Base-by-base conservation (phyloP, 2,797 vertebrate genomes). In the Rhadinocentrus ornatus region DNA sequence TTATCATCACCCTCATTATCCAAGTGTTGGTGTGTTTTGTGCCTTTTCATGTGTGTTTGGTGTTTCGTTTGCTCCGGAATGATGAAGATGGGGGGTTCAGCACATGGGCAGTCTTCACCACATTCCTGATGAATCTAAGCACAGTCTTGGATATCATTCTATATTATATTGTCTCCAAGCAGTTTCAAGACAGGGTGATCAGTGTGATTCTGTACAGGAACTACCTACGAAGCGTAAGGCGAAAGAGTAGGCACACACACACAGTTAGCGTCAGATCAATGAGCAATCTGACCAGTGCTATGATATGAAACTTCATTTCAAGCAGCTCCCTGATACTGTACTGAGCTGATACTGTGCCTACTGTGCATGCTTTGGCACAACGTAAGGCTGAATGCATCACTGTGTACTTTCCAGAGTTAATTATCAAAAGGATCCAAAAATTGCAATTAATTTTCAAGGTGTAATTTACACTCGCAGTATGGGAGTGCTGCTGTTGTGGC, bases 151-250 rank as follows among this genome's bases (percentile, higher is more conserved):
- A 99, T 0, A 95, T 99, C 20, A 97, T 99, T 34, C 92, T 99
- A 24, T 99, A 98, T 80, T 99, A 99, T 71, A 97, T 99, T 0
- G 98, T 99, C 67, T 99, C 98, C 32, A 99, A 98, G 84, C 97
- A 99, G 85, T 99, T 99, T 90, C 98, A 99, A 85, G 98, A 98
- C 35, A 87, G 97, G 65, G 98, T 99, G 67, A 97, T 99, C 75
- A 99, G 98, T 0, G 97, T 99, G 63, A 97, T 99, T 74, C 91
- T 98, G 34, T 99, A 99, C 86, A 94, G 97, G 59, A 99, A 99
- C 67, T 99, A 99, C 66, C 91, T 98, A 60, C 92, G 97, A 29
- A 99, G 98, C 0, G 91, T 98, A 50, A 93, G 98, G n/a, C 94
- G 98, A 62, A 99, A 98, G 85, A 98, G 96, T 76, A 92, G 95